Evolutionary conservation across 2,797 vertebrate genomes (phyloP), one percentile per base, ranked within the genome.

Genomic region (Acridotheres tristis): DNA sequence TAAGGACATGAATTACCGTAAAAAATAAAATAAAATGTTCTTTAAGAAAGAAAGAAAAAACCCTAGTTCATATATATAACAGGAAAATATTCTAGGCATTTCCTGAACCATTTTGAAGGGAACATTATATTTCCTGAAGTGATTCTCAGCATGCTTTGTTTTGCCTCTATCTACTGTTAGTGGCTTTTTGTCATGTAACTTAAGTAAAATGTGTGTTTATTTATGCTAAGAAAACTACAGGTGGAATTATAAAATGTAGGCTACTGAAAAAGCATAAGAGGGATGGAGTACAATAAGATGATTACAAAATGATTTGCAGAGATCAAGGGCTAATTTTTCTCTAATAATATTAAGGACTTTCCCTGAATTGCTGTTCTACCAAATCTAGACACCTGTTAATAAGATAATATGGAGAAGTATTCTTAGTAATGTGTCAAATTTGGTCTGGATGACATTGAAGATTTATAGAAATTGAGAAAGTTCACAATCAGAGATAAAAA

Each of bases 31-130:
- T 9, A 4, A 57, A 47, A 3, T 48, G 18, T 42, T 76, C 13
- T 47, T 66, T 40, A 68, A 69, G 47, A 85, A 53, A 59, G 4
- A 34, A 73, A 67, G 9, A 61, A 67, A 21, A 4, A 0, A 14
- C 15, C 0, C 0, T 13, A 30, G 11, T 54, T 63, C 1, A 3
- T 29, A 32, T 3, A 68, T 3, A 4, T 2, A 53, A 53, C 4
- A 51, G 23, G 21, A 71, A 77, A 74, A 51, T 54, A 74, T 6
- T 61, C 30, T 18, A 40, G 57, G 22, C 6, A 29, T 11, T 15
- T 59, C 38, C 21, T 55, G 20, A 78, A 45, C 2, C 7, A 69
- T 42, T 78, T 87, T 18, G 73, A 68, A 38, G 27, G 20, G 78
- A 87, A 76, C 1, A 12, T 12, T 16, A 7, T 42, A 11, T 53